A percentile compares a stretch with the other conserved stretches of the same genome.
These are phyloP conservation scores for Gallinago jamesoni DNA, from an alignment of 2,113 vertebrate species.

Conservation along the genomic window DNA sequence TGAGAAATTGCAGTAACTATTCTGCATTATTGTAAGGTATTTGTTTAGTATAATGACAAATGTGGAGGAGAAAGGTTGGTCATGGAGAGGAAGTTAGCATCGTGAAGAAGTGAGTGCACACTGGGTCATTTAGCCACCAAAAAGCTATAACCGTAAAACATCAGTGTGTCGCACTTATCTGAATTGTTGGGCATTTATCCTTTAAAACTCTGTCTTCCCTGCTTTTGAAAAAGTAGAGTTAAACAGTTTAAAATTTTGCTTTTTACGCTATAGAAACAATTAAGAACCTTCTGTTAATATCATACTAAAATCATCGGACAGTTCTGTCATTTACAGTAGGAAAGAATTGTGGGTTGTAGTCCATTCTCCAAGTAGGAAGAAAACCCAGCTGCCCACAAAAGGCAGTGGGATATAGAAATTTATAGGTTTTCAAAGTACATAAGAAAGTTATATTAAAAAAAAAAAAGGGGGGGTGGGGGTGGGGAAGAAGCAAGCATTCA, in stretches of 20 bases:
- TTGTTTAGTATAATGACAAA: not conserved
- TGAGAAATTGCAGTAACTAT: not conserved
- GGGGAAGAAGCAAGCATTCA: not conserved
- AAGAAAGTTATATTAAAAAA: not conserved
- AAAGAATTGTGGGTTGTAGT: not conserved
- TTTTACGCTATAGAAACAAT: not conserved
- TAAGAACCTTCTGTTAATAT: not conserved
- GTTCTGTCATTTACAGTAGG: not conserved
- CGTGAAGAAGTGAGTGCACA: not conserved
- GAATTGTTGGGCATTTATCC: not conserved
- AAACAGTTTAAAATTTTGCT: not conserved
- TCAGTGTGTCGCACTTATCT: not conserved
- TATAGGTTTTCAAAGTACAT: not conserved
- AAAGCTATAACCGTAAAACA: not conserved
- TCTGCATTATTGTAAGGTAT: not conserved
- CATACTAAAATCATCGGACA: not conserved
- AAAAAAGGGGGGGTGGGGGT: accelerated
- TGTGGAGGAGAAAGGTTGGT: not conserved
- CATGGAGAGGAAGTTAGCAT: not conserved
- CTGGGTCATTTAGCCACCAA: not conserved
- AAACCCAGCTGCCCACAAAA: not conserved
- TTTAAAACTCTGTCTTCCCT: not conserved
- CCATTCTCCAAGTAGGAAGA: not conserved
- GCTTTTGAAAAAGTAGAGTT: not conserved
- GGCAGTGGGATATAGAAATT: not conserved